Evolutionary conservation across 2,888 invertebrate species (phyloP).

Genomic region (Ormyrus rosae): DNA sequence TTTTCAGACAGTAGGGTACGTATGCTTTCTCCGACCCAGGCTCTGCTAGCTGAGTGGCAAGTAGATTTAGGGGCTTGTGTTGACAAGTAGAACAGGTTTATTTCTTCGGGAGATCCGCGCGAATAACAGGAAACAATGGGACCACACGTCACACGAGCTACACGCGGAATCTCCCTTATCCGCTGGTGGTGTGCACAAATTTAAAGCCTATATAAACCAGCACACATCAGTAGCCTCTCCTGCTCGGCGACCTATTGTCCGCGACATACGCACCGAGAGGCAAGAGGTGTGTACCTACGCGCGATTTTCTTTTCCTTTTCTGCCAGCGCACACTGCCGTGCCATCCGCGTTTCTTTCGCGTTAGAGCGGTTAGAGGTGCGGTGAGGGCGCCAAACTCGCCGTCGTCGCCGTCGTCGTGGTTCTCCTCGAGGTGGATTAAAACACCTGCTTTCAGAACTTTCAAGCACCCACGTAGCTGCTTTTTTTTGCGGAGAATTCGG

Average conservation of each 20-base stretch:
- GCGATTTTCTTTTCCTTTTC: conserved; percentile 33
- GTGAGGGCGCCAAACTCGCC: conserved; percentile 67
- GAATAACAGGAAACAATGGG: no score
- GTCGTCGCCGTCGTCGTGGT: conserved; percentile 43
- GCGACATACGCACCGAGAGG: no score
- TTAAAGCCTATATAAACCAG: neutral
- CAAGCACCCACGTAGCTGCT: neutral
- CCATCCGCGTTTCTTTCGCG: neutral
- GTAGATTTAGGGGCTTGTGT: no score
- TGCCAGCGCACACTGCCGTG: neutral
- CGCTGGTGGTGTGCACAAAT: no score
- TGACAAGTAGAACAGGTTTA: no score
- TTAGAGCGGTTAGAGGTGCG: conserved; percentile 16
- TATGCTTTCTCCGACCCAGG: neutral
- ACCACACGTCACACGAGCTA: no score
- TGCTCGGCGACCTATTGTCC: neutral
- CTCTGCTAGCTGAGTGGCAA: no score
- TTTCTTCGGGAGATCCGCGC: no score
- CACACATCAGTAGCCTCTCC: neutral
- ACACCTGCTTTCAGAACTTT: neutral
- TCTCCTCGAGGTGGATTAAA: neutral
- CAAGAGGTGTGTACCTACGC: conserved; percentile 30
- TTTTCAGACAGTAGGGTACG: conserved; percentile 3
- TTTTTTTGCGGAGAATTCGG: neutral
- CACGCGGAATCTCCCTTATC: no score